Evolutionary conservation across 2,797 vertebrate genomes (phyloP), one percentile per base, ranked within the genome.

Genomic region (Erpetoichthys calabaricus): DNA sequence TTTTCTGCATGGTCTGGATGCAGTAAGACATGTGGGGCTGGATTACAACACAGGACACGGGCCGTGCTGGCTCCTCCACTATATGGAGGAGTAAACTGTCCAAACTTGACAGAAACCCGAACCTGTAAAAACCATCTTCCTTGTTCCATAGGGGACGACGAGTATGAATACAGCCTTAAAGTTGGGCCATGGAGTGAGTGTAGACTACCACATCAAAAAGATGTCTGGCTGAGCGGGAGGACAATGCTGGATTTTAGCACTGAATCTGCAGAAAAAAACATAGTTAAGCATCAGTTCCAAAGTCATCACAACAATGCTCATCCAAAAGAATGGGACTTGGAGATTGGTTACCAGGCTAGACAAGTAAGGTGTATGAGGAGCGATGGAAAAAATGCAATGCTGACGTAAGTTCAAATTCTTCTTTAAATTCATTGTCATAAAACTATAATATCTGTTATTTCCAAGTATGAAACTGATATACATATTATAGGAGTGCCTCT

Each of bases 1-100:
- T 98, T 95, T 72, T 91, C 87, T 0, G 42, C 65, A 1, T 98
- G 96, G 96, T 97, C 95, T 0, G 62, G 57, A 55, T 99, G 95
- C 42, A 76, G 82, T 57, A 60, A 68, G 53, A 83, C 73, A 1
- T 98, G 96, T 0, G 72, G 83, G 4, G 45, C 50, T 44, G 77
- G 79, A 50, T 61, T 89, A 49, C 91, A 91, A 69, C 85, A 97
- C 67, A 81, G 89, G 55, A 88, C 82, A 0, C 83, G 94, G 7
- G 76, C 80, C 0, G 85, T 91, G 57, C 56, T 99, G 1, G 82
- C 91, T 0, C 86, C 91, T 0, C 86, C 92, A 0, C 82, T 93
- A 66, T 98, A 91, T 0, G 96, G 96, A 2, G 96, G 96, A 0
- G 76, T 80, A 0, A 77, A 65, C 4, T 99, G 95, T 59, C 92